These are phyloP conservation scores for Heterodera filipjevi DNA, from an alignment of 2,888 invertebrate species.

Conservation along the genomic window DNA sequence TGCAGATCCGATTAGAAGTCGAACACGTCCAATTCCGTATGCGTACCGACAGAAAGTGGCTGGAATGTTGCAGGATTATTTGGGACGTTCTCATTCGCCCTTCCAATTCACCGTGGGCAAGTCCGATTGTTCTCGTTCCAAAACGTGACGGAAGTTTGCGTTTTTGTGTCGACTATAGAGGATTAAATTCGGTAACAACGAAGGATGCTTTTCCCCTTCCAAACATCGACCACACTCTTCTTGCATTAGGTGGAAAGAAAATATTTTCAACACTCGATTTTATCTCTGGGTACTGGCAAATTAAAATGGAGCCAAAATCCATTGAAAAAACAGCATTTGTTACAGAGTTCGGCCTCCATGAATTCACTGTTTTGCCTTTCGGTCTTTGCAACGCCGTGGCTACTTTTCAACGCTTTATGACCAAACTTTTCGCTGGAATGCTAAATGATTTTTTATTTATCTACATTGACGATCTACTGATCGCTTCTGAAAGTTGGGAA, in stretches of 20 bases:
- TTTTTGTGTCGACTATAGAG: too few relatives aligned
- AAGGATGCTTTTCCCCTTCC: constrained; percentile 43
- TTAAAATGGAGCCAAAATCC: too few relatives aligned
- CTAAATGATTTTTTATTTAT: constrained; percentile 32
- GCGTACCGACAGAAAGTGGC: constrained; percentile 28
- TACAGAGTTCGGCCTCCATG: too few relatives aligned
- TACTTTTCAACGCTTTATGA: too few relatives aligned
- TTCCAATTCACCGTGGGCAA: constrained; percentile 62
- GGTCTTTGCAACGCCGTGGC: too few relatives aligned
- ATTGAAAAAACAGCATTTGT: too few relatives aligned
- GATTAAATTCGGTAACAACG: constrained; percentile 47
- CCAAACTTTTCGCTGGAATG: constrained; percentile 39
- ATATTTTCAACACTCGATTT: too few relatives aligned
- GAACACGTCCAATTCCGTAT: constrained; percentile 33
- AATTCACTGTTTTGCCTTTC: too few relatives aligned
- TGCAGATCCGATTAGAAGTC: constrained; percentile 30
- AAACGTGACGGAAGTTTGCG: constrained; percentile 54
- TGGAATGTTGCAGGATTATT: constrained; percentile 28
- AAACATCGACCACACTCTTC: too few relatives aligned
- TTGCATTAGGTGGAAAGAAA: too few relatives aligned
- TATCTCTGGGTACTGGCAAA: too few relatives aligned
- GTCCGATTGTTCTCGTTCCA: constrained; percentile 64
- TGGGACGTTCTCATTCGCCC: constrained; percentile 40
- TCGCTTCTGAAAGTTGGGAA: constrained; percentile 36
- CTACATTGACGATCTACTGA: constrained; percentile 53